Percentiles rank a stretch among this genome's conserved stretches.
These are phyloP conservation scores for Chionodraco myersi DNA, from an alignment of 2,113 vertebrate species.

Conservation along the genomic window DNA sequence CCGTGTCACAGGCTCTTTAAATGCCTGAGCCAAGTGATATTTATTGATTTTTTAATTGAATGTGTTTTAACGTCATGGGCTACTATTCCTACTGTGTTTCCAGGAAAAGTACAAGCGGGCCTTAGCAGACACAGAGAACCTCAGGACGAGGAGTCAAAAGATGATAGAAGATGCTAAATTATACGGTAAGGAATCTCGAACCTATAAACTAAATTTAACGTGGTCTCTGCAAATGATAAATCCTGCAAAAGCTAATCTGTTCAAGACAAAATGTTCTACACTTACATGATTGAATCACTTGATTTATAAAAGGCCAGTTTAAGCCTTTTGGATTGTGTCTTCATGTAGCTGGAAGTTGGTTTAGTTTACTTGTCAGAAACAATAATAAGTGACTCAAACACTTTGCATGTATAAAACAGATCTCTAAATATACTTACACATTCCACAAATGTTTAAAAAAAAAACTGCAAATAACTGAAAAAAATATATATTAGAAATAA, in stretches of 20 bases:
- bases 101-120: slow-evolving; percentile 98
- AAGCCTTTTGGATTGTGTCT: neutral
- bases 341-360: neutral
- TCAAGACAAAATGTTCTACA: neutral
- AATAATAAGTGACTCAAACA: too few species aligned
- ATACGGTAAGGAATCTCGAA: slow-evolving; percentile 84
- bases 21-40: too few species aligned
- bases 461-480: too few species aligned
- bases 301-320: neutral
- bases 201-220: neutral
- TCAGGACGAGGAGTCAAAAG: slow-evolving; percentile 92
- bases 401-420: too few species aligned
- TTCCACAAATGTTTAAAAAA: too few species aligned
- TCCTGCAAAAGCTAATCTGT: neutral
- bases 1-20: too few species aligned
- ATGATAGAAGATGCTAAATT: slow-evolving; percentile 95
- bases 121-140: slow-evolving; percentile 94
- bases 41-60: too few species aligned
- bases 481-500: too few species aligned
- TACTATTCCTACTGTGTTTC: neutral
- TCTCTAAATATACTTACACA: too few species aligned
- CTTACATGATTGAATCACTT: neutral
- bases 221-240: neutral
- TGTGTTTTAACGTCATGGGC: neutral
- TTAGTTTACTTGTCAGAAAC: neutral